A percentile compares a stretch with the other conserved stretches of the same genome.
Evolutionary conservation across 2,797 vertebrate genomes (phyloP).

Genomic region (Carduelis carduelis): DNA sequence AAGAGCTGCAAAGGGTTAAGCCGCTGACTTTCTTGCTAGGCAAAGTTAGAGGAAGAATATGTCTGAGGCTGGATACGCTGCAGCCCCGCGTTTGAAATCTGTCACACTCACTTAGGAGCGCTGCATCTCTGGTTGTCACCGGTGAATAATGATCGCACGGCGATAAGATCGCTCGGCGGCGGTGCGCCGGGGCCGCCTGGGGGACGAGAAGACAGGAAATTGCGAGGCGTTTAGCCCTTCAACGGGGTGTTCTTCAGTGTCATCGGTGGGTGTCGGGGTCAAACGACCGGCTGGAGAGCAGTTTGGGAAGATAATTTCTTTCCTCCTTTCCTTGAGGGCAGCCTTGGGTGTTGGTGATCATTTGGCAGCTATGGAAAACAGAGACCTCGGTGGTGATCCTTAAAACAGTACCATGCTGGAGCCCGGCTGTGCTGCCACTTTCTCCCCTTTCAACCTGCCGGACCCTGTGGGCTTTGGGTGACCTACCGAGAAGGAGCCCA

Average conservation of each 20-base stretch:
- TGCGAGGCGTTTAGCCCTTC: constrained; percentile 11
- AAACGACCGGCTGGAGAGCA: background rate
- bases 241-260: background rate
- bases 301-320: background rate
- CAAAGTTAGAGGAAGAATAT: constrained; percentile 48
- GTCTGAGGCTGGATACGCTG: constrained; percentile 13
- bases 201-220: background rate
- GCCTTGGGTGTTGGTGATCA: background rate
- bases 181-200: background rate
- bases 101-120: constrained; percentile 63
- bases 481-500: constrained; percentile 5
- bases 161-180: constrained; percentile 56
- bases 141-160: constrained; percentile 53
- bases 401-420: constrained; percentile 77
- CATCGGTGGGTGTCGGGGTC: background rate
- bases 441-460: constrained; percentile 71
- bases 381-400: constrained; percentile 68
- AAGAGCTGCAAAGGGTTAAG: constrained; percentile 71
- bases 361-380: constrained; percentile 70
- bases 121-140: constrained; percentile 49
- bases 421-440: constrained; percentile 37
- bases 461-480: constrained; percentile 78
- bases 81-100: constrained; percentile 55
- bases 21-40: constrained; percentile 45
- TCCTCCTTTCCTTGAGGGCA: constrained; percentile 11